phyloP scores from a whole-genome alignment of 2,113 vertebrate species.

The Prolemur simus region DNA sequence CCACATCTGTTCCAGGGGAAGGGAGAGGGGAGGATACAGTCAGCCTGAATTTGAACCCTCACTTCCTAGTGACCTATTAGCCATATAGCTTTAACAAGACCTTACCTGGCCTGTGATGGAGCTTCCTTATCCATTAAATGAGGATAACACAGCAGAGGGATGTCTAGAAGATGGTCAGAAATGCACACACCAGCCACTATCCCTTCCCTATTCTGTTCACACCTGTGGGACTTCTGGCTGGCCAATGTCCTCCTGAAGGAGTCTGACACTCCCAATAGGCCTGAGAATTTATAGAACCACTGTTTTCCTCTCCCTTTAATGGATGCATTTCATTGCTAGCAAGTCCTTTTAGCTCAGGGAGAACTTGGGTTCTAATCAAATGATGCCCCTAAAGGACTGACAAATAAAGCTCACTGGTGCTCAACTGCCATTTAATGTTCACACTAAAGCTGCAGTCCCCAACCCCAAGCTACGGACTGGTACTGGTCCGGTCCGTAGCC shows the following conservation, averaged over 20 bases:
- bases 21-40: neutral
- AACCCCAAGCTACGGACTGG: too few relatives aligned
- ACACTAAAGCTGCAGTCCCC: too few relatives aligned
- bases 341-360: neutral
- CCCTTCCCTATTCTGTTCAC: neutral
- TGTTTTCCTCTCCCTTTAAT: neutral
- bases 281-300: neutral
- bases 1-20: neutral
- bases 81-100: neutral
- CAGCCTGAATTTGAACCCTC: neutral
- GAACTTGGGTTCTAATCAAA: neutral
- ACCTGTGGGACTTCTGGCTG: neutral
- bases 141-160: neutral
- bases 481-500: too few relatives aligned
- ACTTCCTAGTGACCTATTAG: neutral
- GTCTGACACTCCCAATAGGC: neutral
- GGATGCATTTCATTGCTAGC: neutral
- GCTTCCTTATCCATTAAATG: neutral
- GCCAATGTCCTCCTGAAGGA: neutral
- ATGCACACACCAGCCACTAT: neutral
- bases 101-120: neutral
- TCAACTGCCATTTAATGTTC: neutral
- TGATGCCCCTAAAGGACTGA: neutral
- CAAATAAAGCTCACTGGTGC: neutral
- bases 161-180: rapidly evolving